Evolutionary conservation across 2,797 vertebrate species (phyloP).

Genomic region (Chelon labrosus): DNA sequence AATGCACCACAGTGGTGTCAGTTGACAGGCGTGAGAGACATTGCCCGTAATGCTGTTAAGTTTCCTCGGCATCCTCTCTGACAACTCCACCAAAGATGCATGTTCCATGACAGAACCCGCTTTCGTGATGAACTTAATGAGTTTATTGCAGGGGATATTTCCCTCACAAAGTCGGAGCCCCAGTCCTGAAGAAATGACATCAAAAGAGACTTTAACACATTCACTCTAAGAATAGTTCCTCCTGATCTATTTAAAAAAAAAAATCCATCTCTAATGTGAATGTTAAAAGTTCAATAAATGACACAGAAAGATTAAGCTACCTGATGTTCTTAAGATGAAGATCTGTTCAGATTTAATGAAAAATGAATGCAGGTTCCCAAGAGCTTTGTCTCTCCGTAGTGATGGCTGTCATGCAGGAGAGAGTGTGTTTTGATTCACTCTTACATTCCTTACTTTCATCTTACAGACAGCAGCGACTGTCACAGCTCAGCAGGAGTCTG

Average conservation of each 20-base stretch:
- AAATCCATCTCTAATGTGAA: neutral
- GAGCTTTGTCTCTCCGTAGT: too few relatives aligned
- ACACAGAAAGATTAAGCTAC: neutral
- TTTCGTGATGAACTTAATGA: too few relatives aligned
- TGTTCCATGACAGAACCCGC: too few relatives aligned
- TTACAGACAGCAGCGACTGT: slow-evolving; percentile 15
- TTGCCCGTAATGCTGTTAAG: too few relatives aligned
- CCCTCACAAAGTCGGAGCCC: neutral
- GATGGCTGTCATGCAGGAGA: neutral
- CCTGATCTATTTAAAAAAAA: neutral
- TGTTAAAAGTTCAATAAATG: neutral
- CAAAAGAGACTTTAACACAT: too few relatives aligned
- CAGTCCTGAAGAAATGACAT: too few relatives aligned
- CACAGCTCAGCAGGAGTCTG: neutral
- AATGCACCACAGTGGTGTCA: too few relatives aligned
- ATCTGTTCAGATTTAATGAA: neutral
- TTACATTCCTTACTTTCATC: neutral
- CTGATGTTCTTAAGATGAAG: neutral
- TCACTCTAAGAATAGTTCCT: neutral
- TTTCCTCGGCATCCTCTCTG: too few relatives aligned
- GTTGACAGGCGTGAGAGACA: too few relatives aligned
- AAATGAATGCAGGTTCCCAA: neutral
- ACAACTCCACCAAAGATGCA: too few relatives aligned
- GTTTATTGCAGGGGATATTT: too few relatives aligned
- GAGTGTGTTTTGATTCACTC: slow-evolving; percentile 1